These are phyloP conservation scores for Bombus consobrinus DNA, from an alignment of 1,140 invertebrate genomes.

Conservation along the genomic window DNA sequence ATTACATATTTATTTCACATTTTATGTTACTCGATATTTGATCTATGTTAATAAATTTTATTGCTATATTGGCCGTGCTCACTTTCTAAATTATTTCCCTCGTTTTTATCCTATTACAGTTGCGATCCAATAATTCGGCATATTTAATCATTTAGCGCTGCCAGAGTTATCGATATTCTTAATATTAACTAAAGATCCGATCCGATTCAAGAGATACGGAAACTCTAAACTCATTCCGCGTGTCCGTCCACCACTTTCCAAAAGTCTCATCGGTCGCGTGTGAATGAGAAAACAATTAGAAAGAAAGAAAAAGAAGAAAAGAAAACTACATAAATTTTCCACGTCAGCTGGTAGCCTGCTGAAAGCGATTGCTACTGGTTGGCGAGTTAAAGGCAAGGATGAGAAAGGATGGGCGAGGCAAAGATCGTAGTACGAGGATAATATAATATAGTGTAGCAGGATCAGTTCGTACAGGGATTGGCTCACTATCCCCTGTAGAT, in stretches of 20 bases:
- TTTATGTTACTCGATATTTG: too few species aligned
- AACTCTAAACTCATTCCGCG: background rate
- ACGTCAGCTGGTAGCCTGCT: background rate
- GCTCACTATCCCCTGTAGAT: slow-evolving; percentile 30
- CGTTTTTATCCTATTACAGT: too few species aligned
- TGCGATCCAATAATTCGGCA: too few species aligned
- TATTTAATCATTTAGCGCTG: too few species aligned
- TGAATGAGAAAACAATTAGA: background rate
- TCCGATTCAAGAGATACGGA: too few species aligned
- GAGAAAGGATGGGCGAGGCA: slow-evolving; percentile 45
- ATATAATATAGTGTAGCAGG: slow-evolving; percentile 49
- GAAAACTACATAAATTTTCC: background rate
- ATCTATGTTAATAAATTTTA: too few species aligned
- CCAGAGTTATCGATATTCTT: too few species aligned
- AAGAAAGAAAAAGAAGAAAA: background rate
- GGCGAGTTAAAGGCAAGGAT: background rate
- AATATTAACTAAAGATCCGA: too few species aligned
- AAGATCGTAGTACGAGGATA: slow-evolving; percentile 35
- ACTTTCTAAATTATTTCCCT: too few species aligned
- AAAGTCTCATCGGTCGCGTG: background rate
- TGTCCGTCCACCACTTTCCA: background rate
- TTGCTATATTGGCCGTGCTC: too few species aligned
- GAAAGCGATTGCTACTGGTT: background rate
- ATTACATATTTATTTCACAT: too few species aligned
- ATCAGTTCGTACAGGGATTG: slow-evolving; percentile 48